Evolutionary conservation across 2,113 vertebrate genomes (phyloP).

Genomic region (Leucopternis melanops): DNA sequence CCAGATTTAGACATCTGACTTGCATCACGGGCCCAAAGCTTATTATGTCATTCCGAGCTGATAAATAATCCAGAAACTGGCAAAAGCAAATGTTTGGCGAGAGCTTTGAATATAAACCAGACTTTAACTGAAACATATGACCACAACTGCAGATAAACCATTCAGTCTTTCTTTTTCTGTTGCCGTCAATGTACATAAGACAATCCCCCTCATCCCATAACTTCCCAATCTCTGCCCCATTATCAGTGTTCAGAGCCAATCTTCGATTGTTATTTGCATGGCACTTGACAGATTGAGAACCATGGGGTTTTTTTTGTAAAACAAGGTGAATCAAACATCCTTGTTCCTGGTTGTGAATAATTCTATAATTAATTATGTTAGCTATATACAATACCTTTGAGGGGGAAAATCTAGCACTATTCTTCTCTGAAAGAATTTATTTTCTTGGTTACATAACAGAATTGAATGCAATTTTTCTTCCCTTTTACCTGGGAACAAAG

Average conservation of each 20-base stretch:
- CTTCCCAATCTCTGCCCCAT: background rate
- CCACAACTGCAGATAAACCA: background rate
- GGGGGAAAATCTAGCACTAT: background rate
- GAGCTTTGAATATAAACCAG: background rate
- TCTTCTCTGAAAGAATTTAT: background rate
- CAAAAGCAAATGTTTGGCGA: background rate
- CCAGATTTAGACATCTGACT: background rate
- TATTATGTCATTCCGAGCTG: background rate
- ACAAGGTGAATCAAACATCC: background rate
- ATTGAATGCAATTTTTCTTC: background rate
- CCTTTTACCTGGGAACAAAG: background rate
- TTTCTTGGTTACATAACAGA: background rate
- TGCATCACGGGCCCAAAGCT: background rate
- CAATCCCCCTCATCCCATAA: background rate
- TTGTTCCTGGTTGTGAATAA: background rate
- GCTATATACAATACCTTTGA: background rate
- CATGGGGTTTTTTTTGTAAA: background rate
- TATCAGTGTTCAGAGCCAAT: background rate
- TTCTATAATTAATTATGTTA: background rate
- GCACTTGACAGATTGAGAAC: background rate
- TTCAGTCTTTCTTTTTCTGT: background rate
- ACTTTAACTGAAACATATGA: background rate
- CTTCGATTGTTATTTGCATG: background rate
- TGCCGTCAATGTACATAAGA: background rate
- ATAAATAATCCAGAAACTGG: constrained; percentile 9